Base-by-base conservation (phyloP, 2,888 invertebrate genomes). In the Agapostemon virescens region DNA sequence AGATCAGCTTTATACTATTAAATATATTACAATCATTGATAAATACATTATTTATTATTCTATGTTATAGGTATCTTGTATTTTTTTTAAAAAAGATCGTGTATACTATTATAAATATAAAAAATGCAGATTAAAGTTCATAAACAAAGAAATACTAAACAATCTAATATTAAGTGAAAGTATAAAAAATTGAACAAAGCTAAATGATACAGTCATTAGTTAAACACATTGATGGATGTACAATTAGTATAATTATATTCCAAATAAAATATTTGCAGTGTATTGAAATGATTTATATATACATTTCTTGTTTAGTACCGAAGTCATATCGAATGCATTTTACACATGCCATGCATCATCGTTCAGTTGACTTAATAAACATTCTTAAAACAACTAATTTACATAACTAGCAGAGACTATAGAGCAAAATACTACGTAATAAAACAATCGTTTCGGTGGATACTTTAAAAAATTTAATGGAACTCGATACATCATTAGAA, bases 1-100 rank as follows among this genome's bases (percentile, higher is more conserved):
- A 61, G 71, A 26, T 58, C 66, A 45, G 13, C 74, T 61, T 82
- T 79, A 85, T 71, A 80, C 77, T 85, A 77, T 75, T 45, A 70
- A 36, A 42, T 30, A 49, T 15, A 64, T 66, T 26, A 30, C 49
- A 69, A 55, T 55, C 15, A 17, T 55, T 52, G 23, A 55, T 26
- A 15, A 26, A 26, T 55, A 55, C 23, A 5, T 55, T 26, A 15
- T 15, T 26, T 55, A 55, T 55, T 55, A 13, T 15, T 55, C 23
- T 26, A 17, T 55, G 26, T 1, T 20, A 52, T 52, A 20, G 13
- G 26, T 26, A 55, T 55, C 6, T 55, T 15, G 2, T 6, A 26
- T 15, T 17, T 55, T 40, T 42, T 13, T 9, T 40, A 1, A 3
- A 15, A 26, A 15, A 55, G 20, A 69, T 40, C 11, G 0, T 23